phyloP scores from a whole-genome alignment of 2,888 invertebrate species.

The Netelia fuscicornis region DNA sequence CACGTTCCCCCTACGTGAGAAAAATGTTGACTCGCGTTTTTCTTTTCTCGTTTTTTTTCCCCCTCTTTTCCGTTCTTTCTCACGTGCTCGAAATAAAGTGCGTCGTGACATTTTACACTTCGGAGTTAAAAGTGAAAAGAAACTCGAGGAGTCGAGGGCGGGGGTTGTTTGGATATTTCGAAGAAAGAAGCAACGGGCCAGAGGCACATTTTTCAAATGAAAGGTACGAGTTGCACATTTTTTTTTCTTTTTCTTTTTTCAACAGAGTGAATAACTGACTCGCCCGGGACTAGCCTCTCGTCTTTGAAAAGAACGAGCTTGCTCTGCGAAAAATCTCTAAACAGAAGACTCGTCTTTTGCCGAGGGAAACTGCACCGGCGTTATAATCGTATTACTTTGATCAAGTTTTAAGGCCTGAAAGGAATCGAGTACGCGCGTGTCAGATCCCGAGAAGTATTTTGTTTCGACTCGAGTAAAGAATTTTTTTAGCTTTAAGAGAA shows the following conservation, averaged over 20 bases:
- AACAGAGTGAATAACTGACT: slow-evolving; percentile 37
- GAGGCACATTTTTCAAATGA: slow-evolving; percentile 15
- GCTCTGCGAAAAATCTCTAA: slow-evolving; percentile 21
- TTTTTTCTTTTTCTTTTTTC: background rate
- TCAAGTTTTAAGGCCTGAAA: slow-evolving; percentile 44
- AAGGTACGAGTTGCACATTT: slow-evolving; percentile 4
- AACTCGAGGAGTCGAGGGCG: no score
- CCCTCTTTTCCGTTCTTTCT: no score
- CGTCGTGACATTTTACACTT: slow-evolving; percentile 10
- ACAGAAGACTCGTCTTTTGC: slow-evolving; percentile 30
- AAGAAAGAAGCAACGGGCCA: slow-evolving; percentile 10
- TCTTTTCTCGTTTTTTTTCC: no score
- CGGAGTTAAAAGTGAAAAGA: background rate
- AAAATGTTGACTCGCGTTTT: no score
- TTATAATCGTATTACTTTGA: slow-evolving; percentile 57
- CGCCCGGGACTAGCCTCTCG: slow-evolving; percentile 15
- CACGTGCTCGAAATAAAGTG: background rate
- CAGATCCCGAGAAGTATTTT: slow-evolving; percentile 10
- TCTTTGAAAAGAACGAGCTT: slow-evolving; percentile 34
- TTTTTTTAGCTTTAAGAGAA: background rate
- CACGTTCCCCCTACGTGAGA: no score
- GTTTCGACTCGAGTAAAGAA: background rate
- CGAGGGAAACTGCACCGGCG: slow-evolving; percentile 9
- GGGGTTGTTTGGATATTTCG: background rate
- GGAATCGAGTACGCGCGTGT: slow-evolving; percentile 20